Evolutionary conservation across 2,888 invertebrate genomes (phyloP).

Genomic region (Caenorhabditis zanzibari): DNA sequence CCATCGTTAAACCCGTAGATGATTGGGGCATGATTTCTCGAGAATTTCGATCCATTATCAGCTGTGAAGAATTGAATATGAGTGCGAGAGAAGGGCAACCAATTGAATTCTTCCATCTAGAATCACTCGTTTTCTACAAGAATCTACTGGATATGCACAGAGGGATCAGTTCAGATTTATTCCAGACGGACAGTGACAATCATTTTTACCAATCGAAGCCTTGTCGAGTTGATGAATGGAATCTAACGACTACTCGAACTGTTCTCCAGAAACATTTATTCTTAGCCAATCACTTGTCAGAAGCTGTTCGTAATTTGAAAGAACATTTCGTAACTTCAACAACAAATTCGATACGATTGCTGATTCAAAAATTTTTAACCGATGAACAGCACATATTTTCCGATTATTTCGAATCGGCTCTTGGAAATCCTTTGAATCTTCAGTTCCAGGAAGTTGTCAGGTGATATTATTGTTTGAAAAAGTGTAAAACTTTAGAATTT

Average conservation of each 20-base stretch:
- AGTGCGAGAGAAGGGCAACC: slow-evolving; percentile 48
- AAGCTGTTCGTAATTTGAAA: slow-evolving; percentile 22
- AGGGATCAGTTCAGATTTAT: slow-evolving; percentile 55
- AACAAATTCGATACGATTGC: slow-evolving; percentile 48
- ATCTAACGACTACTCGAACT: slow-evolving; percentile 47
- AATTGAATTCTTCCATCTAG: slow-evolving; percentile 49
- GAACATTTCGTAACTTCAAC: slow-evolving; percentile 21
- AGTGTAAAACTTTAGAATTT: not conserved
- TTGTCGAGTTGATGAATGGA: slow-evolving; percentile 57
- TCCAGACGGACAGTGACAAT: slow-evolving; percentile 42
- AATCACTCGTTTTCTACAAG: slow-evolving; percentile 14
- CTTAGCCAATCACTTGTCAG: slow-evolving; percentile 49
- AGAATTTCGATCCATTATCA: slow-evolving; percentile 45
- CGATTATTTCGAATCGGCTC: slow-evolving; percentile 39
- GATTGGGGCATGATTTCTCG: slow-evolving; percentile 55
- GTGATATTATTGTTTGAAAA: not conserved
- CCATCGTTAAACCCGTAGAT: slow-evolving; percentile 36
- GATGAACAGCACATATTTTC: slow-evolving; percentile 45
- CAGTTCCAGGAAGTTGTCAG: slow-evolving; percentile 29
- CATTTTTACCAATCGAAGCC: slow-evolving; percentile 53
- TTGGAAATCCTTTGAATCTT: not conserved
- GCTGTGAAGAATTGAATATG: slow-evolving; percentile 41
- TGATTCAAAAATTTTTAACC: slow-evolving; percentile 47
- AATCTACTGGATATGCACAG: slow-evolving; percentile 53
- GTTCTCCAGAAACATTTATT: slow-evolving; percentile 48